Conservation (phyloP, 37 sponge, comb jelly and placozoan genomes). For the Chondrilla cf. caribensis region DNA sequence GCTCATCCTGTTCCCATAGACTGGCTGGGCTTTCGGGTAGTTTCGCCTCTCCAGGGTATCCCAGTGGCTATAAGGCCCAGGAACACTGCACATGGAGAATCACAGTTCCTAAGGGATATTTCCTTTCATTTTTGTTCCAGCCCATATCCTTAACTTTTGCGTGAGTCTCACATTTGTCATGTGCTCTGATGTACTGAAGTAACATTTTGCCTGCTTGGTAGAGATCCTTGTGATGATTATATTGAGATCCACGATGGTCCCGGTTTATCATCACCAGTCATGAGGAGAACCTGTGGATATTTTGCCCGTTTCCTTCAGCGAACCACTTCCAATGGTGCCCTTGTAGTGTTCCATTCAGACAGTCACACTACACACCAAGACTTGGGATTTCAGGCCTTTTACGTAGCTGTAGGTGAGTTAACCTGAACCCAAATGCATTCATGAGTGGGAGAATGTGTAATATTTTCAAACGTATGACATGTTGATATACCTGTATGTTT, state of each 20-base stretch:
- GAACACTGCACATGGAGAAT: conserved; percentile 50
- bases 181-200: too few species aligned
- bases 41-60: conserved; percentile 38
- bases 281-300: conserved; percentile 13
- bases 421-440: too few species aligned
- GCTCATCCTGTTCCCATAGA: conserved; percentile 15
- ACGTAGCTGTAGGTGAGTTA: conserved; percentile 3
- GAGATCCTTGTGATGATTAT: conserved; percentile 24
- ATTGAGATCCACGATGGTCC: conserved; percentile 16
- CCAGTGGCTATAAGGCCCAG: conserved; percentile 15
- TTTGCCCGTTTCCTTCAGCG: not conserved
- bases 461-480: too few species aligned
- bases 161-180: too few species aligned
- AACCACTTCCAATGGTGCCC: not conserved
- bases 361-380: not conserved
- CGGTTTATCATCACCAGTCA: not conserved
- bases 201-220: not conserved
- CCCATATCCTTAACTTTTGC: conserved; percentile 9
- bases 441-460: too few species aligned
- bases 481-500: too few species aligned
- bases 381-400: not conserved
- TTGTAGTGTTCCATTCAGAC: conserved; percentile 16
- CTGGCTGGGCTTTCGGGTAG: conserved; percentile 12
- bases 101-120: conserved; percentile 9
- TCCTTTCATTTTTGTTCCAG: conserved; percentile 2